Evolutionary conservation across 2,888 invertebrate species (phyloP).

Genomic region (Punctoribates punctum): DNA sequence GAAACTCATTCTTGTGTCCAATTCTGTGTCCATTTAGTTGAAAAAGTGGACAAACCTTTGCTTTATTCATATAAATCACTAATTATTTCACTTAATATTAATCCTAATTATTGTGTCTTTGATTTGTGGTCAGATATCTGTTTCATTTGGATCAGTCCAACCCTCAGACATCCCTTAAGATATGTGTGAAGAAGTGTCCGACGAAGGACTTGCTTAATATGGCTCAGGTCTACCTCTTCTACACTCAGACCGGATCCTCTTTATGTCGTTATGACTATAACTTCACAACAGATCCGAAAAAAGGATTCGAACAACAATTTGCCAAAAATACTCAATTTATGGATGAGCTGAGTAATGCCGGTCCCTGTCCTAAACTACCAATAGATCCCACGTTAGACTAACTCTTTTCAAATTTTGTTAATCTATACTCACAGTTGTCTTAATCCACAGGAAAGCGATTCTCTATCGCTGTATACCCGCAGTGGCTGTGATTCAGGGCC

Average conservation of each 20-base stretch:
- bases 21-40: too few species aligned
- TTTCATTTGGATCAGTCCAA: constrained; percentile 78
- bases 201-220: constrained; percentile 62
- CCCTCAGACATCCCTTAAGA: constrained; percentile 70
- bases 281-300: constrained; percentile 49
- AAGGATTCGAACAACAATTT: constrained; percentile 53
- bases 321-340: not conserved
- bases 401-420: not conserved
- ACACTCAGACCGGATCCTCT: constrained; percentile 66
- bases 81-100: not conserved
- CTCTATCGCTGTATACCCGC: constrained; percentile 83
- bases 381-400: constrained; percentile 65
- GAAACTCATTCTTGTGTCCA: too few species aligned
- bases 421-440: not conserved
- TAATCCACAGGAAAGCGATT: constrained; percentile 64
- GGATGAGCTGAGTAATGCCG: constrained; percentile 51
- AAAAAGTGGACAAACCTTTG: not conserved
- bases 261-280: constrained; percentile 64
- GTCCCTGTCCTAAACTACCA: constrained; percentile 75
- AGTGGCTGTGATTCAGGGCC: constrained; percentile 56
- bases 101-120: too few species aligned
- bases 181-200: constrained; percentile 87
- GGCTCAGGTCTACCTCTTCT: constrained; percentile 68
- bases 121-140: constrained; percentile 45
- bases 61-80: not conserved